Percentiles rank a stretch among this genome's conserved stretches.
These are phyloP conservation scores for Scolopax bukidnonensis DNA, from an alignment of 2,797 vertebrate genomes.

Conservation along the genomic window DNA sequence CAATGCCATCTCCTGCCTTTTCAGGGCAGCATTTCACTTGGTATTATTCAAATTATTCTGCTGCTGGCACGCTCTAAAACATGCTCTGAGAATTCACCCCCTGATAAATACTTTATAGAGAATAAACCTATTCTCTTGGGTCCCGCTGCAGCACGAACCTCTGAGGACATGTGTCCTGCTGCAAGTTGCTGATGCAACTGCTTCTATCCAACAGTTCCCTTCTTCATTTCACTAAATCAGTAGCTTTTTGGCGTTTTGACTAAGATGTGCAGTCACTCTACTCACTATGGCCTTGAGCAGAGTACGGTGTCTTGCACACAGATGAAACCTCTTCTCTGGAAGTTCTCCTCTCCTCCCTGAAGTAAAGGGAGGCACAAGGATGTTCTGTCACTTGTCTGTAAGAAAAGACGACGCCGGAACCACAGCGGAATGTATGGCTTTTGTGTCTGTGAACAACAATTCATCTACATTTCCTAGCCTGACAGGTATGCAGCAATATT, in stretches of 20 bases:
- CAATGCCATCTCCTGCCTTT: neutral
- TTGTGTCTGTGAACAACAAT: too few relatives aligned
- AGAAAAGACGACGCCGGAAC: neutral
- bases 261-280: neutral
- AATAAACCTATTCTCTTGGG: neutral
- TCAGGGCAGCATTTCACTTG: neutral
- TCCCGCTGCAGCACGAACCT: neutral
- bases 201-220: neutral
- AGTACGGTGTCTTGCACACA: rapidly evolving
- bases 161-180: rapidly evolving
- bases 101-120: neutral
- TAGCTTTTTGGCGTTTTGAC: neutral
- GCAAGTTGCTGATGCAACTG: neutral
- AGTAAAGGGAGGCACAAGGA: neutral
- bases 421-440: neutral
- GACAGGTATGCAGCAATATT: neutral
- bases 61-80: neutral
- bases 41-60: too few relatives aligned
- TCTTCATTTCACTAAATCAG: neutral
- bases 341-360: neutral
- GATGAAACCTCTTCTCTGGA: neutral
- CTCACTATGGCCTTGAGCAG: neutral
- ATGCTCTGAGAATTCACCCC: neutral
- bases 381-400: neutral
- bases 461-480: neutral